Evolutionary conservation across 2,113 vertebrate species (phyloP), one percentile per base, ranked within the genome.

Genomic region (Leptobrachium leishanense): DNA sequence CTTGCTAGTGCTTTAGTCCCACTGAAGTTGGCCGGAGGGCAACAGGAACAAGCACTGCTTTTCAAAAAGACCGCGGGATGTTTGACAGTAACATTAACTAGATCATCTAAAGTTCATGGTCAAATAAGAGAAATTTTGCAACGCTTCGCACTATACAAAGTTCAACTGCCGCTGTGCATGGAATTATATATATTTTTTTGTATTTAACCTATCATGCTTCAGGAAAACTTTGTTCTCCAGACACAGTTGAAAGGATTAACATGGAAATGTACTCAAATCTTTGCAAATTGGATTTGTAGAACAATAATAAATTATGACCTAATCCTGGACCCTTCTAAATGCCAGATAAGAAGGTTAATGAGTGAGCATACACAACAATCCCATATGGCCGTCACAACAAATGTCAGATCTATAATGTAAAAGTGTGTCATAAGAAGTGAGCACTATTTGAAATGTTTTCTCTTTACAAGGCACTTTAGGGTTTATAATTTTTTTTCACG

Each of bases 41-140:
- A 94, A 87, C 85, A 85, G 83, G 89, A 92, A 93, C 93, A 93
- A 92, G 90, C 89, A 88, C 88, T 90, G 90, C 90, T 92, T 93
- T 92, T 94, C 90, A 93, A 92, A 92, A 92, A 92, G 91, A 93
- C 93, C 86, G 72, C 89, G 85, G 93, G 93, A 94, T 86, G 87
- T 92, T 92, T 94, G 93, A 94, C 93, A 94, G 93, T 90, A 92
- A 88, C 86, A 90, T 91, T 94, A 94, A 94, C 91, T 92, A 94
- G 92, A 92, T 92, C 92, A 92, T 93, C 85, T 84, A 90, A 91
- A 93, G 93, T 94, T 94, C 93, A 94, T 92, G 93, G 93, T 94
- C 93, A 94, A 93, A 94, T 86, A 86, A 94, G 92, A 88, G 85
- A 62, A 83, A 81, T 82, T 86, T 84, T 89, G 85, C 86, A 81